phyloP scores from a whole-genome alignment of 1,140 invertebrate genomes.

The Drosophila obscura region DNA sequence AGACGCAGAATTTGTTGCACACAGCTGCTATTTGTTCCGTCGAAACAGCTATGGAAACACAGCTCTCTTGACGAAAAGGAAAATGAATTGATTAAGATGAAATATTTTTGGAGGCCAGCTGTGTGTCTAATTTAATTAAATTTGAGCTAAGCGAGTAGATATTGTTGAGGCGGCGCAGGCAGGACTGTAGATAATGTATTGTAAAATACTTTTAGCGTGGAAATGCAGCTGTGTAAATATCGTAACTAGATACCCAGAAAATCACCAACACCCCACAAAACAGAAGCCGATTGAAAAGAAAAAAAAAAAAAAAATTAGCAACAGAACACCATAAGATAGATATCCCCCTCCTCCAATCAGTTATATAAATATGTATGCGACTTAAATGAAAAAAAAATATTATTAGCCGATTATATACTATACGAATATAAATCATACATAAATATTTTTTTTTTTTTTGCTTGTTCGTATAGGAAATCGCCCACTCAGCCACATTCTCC shows the following conservation, averaged over 20 bases:
- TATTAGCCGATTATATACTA: constrained; percentile 42
- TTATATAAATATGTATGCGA: constrained; percentile 28
- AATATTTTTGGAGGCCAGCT: constrained; percentile 38
- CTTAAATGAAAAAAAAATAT: constrained; percentile 11
- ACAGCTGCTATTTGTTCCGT: not conserved
- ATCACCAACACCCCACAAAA: constrained; percentile 1
- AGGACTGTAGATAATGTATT: constrained; percentile 23
- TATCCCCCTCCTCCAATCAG: not conserved
- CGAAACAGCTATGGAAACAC: not conserved
- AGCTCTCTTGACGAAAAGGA: not conserved
- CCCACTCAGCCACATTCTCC: constrained; percentile 24
- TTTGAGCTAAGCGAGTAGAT: constrained; percentile 6
- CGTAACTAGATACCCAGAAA: constrained; percentile 9
- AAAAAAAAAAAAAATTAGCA: too few relatives aligned
- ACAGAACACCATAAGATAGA: constrained; percentile 20
- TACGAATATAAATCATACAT: constrained; percentile 16
- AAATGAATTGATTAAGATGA: constrained; percentile 19
- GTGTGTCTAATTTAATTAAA: constrained; percentile 29
- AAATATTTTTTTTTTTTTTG: not conserved
- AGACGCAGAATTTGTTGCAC: not conserved
- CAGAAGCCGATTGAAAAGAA: not conserved
- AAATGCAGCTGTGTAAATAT: constrained; percentile 51
- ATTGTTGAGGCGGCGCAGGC: not conserved
- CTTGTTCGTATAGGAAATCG: constrained; percentile 2
- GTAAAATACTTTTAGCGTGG: constrained; percentile 17